Percentiles rank a stretch among this genome's conserved stretches.
These are phyloP conservation scores for Entomobrya multifasciata DNA, from an alignment of 2,888 invertebrate genomes.

Conservation along the genomic window DNA sequence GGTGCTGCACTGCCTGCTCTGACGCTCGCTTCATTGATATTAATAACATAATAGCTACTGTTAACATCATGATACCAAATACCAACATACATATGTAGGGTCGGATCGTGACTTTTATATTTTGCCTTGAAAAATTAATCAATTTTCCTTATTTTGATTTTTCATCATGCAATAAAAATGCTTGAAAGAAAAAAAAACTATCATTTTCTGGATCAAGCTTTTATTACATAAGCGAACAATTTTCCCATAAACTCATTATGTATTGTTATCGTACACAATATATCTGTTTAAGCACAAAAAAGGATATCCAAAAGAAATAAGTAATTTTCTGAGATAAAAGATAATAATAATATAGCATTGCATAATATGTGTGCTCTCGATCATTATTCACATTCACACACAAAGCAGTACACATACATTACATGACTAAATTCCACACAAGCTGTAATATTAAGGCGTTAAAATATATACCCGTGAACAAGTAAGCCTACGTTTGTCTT, in stretches of 20 bases:
- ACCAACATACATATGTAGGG: too few relatives aligned
- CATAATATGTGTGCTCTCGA: not conserved
- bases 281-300: not conserved
- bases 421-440: not conserved
- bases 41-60: too few relatives aligned
- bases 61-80: too few relatives aligned
- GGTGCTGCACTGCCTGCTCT: too few relatives aligned
- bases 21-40: too few relatives aligned
- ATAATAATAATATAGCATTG: conserved; percentile 23
- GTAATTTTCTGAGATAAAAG: conserved; percentile 19
- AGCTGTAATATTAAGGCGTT: conserved; percentile 22
- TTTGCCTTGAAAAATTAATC: too few relatives aligned
- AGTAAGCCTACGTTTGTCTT: conserved; percentile 54
- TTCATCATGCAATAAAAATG: not conserved
- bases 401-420: conserved; percentile 9
- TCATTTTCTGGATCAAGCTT: not conserved
- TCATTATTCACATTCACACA: not conserved
- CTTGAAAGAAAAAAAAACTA: conserved; percentile 14
- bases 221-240: not conserved
- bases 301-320: not conserved
- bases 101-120: too few relatives aligned
- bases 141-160: not conserved
- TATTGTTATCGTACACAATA: not conserved
- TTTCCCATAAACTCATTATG: conserved; percentile 18
- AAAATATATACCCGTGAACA: conserved; percentile 41